phyloP scores from a whole-genome alignment of 2,113 vertebrate genomes.

The Elanoides forficatus region DNA sequence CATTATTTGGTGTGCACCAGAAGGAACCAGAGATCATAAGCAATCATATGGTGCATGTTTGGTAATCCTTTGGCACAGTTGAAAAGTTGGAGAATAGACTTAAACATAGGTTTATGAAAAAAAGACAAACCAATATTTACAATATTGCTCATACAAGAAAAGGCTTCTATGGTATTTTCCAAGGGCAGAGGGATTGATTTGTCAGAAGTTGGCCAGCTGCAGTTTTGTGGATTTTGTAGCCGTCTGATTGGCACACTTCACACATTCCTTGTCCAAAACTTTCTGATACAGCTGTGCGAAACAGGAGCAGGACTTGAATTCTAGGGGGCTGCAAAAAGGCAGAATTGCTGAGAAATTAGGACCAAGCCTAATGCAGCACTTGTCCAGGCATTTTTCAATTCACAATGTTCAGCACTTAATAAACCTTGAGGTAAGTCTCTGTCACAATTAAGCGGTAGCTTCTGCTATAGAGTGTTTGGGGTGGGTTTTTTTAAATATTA shows the following conservation, averaged over 20 bases:
- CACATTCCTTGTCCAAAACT: neutral
- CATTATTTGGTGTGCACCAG: neutral
- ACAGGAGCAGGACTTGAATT: neutral
- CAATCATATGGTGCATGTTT: neutral
- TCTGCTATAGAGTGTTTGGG: neutral
- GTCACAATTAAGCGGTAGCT: neutral
- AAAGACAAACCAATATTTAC: slow-evolving; percentile 1
- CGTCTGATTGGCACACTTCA: neutral
- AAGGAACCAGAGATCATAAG: neutral
- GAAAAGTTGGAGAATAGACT: neutral
- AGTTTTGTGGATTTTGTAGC: neutral
- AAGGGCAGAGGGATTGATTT: neutral
- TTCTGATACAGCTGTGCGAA: neutral
- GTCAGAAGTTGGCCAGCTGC: neutral
- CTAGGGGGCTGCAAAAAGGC: neutral
- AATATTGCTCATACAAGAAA: neutral
- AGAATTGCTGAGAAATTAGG: neutral
- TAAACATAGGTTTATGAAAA: neutral
- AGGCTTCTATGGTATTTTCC: neutral
- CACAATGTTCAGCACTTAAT: neutral
- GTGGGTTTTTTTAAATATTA: neutral
- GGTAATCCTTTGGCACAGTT: neutral
- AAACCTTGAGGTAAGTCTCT: neutral
- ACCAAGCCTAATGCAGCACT: neutral
- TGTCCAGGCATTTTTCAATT: neutral